Conservation (phyloP, 2,888 invertebrate species). For the Drosophila sordidapex region DNA sequence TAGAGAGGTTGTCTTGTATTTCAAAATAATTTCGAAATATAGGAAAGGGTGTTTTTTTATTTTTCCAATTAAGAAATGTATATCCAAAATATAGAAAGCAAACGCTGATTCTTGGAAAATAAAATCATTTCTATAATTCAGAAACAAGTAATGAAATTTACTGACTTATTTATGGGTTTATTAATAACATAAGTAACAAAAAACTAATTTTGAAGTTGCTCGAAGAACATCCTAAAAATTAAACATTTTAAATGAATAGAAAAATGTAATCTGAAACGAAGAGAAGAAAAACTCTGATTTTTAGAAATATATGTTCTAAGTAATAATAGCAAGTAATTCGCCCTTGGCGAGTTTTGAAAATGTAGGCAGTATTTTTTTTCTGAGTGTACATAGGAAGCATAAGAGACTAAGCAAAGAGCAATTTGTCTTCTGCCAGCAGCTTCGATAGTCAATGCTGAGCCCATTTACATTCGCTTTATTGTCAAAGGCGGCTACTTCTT, state of each 20-base stretch:
- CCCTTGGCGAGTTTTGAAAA: neutral
- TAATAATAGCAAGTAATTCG: neutral
- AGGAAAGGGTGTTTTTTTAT: no score
- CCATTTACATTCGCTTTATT: conserved; percentile 70
- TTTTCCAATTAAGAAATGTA: no score
- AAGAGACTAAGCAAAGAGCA: conserved; percentile 69
- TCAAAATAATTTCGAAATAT: neutral
- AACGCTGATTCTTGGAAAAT: neutral
- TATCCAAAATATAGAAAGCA: neutral
- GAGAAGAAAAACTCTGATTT: neutral
- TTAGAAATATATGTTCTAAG: neutral
- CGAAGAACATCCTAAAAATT: neutral
- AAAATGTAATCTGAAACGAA: neutral
- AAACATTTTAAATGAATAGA: neutral
- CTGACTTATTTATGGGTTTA: neutral
- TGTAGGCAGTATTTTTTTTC: neutral
- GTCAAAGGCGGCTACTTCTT: conserved; percentile 35
- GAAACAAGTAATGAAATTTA: neutral
- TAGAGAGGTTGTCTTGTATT: neutral
- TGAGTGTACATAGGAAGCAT: conserved; percentile 43
- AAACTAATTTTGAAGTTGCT: neutral
- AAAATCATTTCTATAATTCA: neutral
- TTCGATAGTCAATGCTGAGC: conserved; percentile 72
- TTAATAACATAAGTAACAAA: neutral
- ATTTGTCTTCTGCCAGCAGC: conserved; percentile 81